A percentile compares a stretch with the other conserved stretches of the same genome.
These are phyloP conservation scores for Drosophila azteca DNA, from an alignment of 1,140 invertebrate genomes.

Conservation along the genomic window DNA sequence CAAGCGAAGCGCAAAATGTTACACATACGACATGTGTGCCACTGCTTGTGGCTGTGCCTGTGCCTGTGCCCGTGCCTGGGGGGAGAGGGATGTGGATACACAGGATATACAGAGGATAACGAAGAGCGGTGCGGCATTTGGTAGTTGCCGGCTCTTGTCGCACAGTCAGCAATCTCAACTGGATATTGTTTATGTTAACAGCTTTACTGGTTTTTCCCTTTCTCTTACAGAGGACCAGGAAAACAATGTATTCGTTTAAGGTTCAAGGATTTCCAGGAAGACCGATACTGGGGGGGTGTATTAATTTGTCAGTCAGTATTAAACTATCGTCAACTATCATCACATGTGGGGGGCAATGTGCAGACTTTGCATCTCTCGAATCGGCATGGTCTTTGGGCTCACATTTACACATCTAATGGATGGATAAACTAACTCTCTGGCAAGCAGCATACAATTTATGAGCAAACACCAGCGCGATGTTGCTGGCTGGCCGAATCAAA, in stretches of 20 bases:
- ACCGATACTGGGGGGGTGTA: too few relatives aligned
- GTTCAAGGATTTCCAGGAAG: too few relatives aligned
- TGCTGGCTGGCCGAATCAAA: slow-evolving; percentile 52
- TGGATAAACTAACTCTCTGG: slow-evolving; percentile 9
- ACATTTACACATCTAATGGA: not conserved
- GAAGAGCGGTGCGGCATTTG: slow-evolving; percentile 2
- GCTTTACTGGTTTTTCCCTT: slow-evolving; percentile 23
- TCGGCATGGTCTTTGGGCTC: not conserved
- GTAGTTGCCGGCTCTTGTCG: slow-evolving; percentile 28
- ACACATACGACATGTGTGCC: slow-evolving; percentile 66
- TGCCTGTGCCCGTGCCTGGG: not conserved
- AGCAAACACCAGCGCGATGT: slow-evolving; percentile 17
- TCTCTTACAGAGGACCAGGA: too few relatives aligned
- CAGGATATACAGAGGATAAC: not conserved
- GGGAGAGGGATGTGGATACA: not conserved
- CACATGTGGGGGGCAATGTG: too few relatives aligned
- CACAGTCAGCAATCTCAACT: slow-evolving; percentile 46
- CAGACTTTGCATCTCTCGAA: too few relatives aligned
- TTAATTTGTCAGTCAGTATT: too few relatives aligned
- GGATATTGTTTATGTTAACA: slow-evolving; percentile 51
- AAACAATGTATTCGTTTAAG: not conserved
- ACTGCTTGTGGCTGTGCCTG: not conserved
- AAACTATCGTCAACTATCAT: too few relatives aligned
- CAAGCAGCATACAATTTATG: slow-evolving; percentile 32
- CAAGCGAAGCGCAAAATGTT: slow-evolving; percentile 51